Evolutionary conservation across 2,888 invertebrate genomes (phyloP), one percentile per base, ranked within the genome.

Genomic region (Synergus umbraculus): DNA sequence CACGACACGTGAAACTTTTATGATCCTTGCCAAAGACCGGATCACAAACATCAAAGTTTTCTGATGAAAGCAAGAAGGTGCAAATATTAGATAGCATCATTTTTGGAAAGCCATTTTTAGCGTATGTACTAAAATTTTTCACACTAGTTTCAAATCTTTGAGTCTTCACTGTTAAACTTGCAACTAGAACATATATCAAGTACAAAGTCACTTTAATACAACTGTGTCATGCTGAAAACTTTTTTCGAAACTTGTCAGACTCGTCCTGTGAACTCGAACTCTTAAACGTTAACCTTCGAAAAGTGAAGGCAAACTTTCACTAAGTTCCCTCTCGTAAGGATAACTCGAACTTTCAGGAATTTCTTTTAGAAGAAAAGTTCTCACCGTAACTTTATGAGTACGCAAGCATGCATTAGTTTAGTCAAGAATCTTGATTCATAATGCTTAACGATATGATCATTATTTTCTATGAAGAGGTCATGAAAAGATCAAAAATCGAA

Each of bases 1-100:
- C 87, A 87, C 85, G 82, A 83, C 79, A 83, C 83, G 83, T 80
- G 83, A 85, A 88, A 87, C 85, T 84, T 87, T 86, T 85, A 83
- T 83, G 88, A 86, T 86, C 86, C 83, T 83, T 82, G 83, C 84
- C 85, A 84, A 85, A 84, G 84, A 85, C 87, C 83, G 9, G 8
- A 43, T 65, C 37, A 43, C 43, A 2, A 41, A 43, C 63, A 63
- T 29, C 43, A n/a, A 60, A 60, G 60, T 60, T 60, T 60, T 12
- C 18, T 60, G 60, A 22, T 60, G 12, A 54, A 60, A 60, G 60
- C 18, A 22, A 60, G 10, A 4, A 22, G 22, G 12, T 10, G 10
- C 9, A 4, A 18, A 60, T 7, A 54, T n/a, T 54, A 54, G n/a
- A 8, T n/a, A 54, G 8, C 54, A n/a, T 43, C 10, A 41, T 65